Conservation (phyloP, 2,888 invertebrate genomes). For the Phalera bucephala region DNA sequence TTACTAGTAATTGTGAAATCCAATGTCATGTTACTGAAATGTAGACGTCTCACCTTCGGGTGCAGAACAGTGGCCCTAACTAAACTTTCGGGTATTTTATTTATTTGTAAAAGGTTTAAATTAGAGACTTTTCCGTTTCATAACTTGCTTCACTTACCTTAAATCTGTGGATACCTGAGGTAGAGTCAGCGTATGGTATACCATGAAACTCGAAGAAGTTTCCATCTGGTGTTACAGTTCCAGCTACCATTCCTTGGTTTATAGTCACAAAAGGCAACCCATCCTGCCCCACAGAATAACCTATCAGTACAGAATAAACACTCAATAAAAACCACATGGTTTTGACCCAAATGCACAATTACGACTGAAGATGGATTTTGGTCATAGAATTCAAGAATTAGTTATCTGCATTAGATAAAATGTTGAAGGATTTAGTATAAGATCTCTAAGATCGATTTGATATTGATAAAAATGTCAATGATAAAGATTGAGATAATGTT, state of each 20-base stretch:
- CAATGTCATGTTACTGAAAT: no score
- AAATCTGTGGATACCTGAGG: constrained; percentile 62
- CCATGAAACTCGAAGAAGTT: constrained; percentile 59
- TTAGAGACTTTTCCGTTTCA: no score
- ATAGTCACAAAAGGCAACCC: constrained; percentile 40
- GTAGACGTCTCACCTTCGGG: no score
- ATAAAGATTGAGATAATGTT: constrained; percentile 14
- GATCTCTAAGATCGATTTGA: constrained; percentile 20
- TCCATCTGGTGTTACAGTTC: constrained; percentile 44
- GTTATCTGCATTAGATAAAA: constrained; percentile 31
- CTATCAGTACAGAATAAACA: constrained; percentile 26
- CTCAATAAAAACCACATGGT: constrained; percentile 43
- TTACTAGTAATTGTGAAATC: no score
- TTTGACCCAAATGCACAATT: constrained; percentile 21
- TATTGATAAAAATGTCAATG: constrained; percentile 11
- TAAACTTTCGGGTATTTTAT: no score
- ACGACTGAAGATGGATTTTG: constrained; percentile 28
- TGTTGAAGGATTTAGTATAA: constrained; percentile 5
- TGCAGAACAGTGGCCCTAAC: no score
- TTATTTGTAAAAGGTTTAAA: no score
- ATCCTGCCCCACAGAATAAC: constrained; percentile 29
- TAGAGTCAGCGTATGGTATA: constrained; percentile 69
- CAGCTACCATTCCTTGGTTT: constrained; percentile 55
- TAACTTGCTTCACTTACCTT: no score
- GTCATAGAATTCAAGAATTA: constrained; percentile 2